A percentile compares a stretch with the other conserved stretches of the same genome.
phyloP scores from a whole-genome alignment of 1,140 invertebrate species.

The Pararge aegeria region DNA sequence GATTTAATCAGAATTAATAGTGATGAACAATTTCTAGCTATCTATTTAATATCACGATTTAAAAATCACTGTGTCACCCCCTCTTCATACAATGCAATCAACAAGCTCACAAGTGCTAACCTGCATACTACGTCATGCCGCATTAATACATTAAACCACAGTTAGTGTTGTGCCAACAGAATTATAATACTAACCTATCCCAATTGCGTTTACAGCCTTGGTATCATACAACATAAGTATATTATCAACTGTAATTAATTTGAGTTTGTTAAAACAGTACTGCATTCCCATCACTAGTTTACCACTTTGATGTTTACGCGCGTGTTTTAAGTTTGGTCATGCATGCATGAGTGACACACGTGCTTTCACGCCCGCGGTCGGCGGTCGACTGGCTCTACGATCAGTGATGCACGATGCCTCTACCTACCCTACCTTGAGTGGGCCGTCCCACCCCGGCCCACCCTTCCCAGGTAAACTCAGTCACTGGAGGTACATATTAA shows the following conservation, averaged over 20 bases:
- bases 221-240: background rate
- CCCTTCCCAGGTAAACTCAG: conserved; percentile 53
- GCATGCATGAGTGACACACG: conserved; percentile 4
- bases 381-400: conserved; percentile 49
- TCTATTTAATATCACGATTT: background rate
- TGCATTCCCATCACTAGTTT: conserved; percentile 23
- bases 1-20: no score
- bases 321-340: conserved; percentile 11
- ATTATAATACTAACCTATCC: conserved; percentile 15
- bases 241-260: background rate
- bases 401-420: conserved; percentile 24
- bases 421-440: conserved; percentile 35
- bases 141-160: conserved; percentile 25
- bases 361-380: conserved; percentile 38
- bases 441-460: conserved; percentile 31
- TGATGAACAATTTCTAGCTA: no score
- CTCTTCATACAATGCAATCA: conserved; percentile 1
- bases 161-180: conserved; percentile 1
- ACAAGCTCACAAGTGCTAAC: conserved; percentile 4
- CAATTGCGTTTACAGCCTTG: background rate
- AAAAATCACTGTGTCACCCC: background rate
- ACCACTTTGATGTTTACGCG: conserved; percentile 17
- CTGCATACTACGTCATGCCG: conserved; percentile 16
- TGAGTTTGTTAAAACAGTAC: conserved; percentile 3
- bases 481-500: conserved; percentile 58